A percentile compares a stretch with the other conserved stretches of the same genome.
phyloP scores from a whole-genome alignment of 2,113 vertebrate species.

The Monopterus albus region DNA sequence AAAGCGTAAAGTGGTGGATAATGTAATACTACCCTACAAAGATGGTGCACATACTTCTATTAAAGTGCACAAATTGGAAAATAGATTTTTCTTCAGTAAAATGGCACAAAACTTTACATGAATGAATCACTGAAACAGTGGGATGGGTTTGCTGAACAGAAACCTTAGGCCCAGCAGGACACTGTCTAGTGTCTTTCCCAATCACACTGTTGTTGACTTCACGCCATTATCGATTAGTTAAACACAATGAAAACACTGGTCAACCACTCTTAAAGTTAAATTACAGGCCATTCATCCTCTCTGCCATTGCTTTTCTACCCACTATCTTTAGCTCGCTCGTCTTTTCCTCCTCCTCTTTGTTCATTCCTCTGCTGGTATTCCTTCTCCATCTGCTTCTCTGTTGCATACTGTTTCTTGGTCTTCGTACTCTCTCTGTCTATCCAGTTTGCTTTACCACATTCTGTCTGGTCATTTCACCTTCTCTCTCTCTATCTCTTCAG shows the following conservation, averaged over 20 bases:
- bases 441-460: background rate
- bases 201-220: slow-evolving; percentile 39
- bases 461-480: slow-evolving; percentile 12
- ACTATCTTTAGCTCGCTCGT: background rate
- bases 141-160: background rate
- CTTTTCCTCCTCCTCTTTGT: background rate
- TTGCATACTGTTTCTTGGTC: background rate
- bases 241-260: slow-evolving; percentile 52
- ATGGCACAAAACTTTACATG: background rate
- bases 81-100: background rate
- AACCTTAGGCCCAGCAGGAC: slow-evolving; percentile 7
- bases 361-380: slow-evolving; percentile 4
- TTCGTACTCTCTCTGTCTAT: background rate
- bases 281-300: slow-evolving; percentile 34
- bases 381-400: slow-evolving; percentile 1
- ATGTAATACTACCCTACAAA: too few relatives aligned
- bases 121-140: slow-evolving; percentile 8
- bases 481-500: slow-evolving; percentile 75
- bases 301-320: slow-evolving; percentile 10
- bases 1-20: too few relatives aligned
- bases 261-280: slow-evolving; percentile 44
- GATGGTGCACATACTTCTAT: too few relatives aligned
- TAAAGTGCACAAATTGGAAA: background rate
- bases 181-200: slow-evolving; percentile 11
- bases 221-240: slow-evolving; percentile 53